Evolutionary conservation across 2,797 vertebrate species (phyloP).

Genomic region (Phataginus tricuspis): DNA sequence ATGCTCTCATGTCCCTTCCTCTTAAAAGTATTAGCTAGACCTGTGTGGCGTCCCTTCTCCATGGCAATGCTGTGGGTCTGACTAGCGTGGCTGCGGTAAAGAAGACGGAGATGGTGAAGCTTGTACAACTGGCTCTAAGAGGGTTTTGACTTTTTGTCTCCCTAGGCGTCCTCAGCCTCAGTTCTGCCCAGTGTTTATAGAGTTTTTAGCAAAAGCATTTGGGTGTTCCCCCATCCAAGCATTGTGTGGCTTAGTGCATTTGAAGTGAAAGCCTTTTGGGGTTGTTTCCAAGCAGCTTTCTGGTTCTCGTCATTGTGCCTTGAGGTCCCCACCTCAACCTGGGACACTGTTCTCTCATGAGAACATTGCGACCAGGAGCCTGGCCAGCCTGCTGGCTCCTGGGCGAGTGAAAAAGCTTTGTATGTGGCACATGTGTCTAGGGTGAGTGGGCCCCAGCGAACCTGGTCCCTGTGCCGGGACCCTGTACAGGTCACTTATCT

Average conservation of each 20-base stretch:
- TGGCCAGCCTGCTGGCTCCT: neutral
- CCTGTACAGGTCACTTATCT: neutral
- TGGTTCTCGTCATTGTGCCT: slow-evolving; percentile 5
- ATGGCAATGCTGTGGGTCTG: accelerated
- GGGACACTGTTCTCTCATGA: neutral
- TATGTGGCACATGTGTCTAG: neutral
- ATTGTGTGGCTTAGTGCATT: neutral
- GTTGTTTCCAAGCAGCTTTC: slow-evolving; percentile 34
- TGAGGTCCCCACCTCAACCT: neutral
- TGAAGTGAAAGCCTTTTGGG: slow-evolving; percentile 20
- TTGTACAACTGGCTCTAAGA: neutral
- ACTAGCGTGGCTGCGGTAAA: neutral
- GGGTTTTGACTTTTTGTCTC: neutral
- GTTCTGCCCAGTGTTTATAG: neutral
- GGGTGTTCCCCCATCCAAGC: neutral
- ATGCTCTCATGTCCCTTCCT: neutral
- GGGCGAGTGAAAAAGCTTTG: neutral
- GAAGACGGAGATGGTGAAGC: neutral
- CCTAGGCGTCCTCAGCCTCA: neutral
- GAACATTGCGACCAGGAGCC: neutral
- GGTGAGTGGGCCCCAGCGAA: neutral
- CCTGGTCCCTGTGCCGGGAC: neutral
- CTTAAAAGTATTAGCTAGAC: neutral
- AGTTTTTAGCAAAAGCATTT: neutral
- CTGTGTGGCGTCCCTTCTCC: neutral